phyloP scores from a whole-genome alignment of 2,888 invertebrate genomes.

The Rhogogaster chlorosoma region DNA sequence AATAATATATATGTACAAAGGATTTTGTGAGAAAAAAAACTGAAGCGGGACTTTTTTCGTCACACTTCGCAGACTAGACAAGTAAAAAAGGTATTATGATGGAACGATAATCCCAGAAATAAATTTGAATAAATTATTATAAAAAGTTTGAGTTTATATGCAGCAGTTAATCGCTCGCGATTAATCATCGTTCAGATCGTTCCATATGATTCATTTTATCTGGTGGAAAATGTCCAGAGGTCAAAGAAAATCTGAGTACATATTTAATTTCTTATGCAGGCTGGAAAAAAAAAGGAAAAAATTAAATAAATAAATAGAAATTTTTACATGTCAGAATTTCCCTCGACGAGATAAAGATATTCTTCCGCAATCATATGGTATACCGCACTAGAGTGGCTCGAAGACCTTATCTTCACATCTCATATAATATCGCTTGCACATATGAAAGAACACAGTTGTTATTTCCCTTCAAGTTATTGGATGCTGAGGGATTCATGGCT shows the following conservation, averaged over 20 bases:
- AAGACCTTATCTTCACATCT: background rate
- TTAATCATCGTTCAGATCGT: background rate
- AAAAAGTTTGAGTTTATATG: background rate
- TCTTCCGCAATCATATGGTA: background rate
- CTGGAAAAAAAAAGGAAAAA: background rate
- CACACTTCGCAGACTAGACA: background rate
- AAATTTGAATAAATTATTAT: background rate
- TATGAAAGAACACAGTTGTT: conserved; percentile 30
- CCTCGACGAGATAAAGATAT: background rate
- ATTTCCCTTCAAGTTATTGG: conserved; percentile 41
- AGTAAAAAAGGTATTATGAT: background rate
- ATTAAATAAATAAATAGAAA: too few relatives aligned
- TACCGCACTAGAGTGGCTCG: background rate
- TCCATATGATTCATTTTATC: background rate
- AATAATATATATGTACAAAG: background rate
- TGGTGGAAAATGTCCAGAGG: background rate
- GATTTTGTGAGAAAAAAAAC: background rate
- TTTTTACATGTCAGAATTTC: background rate
- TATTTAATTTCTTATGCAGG: background rate
- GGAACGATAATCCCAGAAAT: background rate
- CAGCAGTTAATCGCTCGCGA: background rate
- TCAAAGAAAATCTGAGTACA: background rate
- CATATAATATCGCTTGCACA: background rate
- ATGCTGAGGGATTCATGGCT: conserved; percentile 36
- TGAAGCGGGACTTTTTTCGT: background rate